phyloP scores from a whole-genome alignment of 2,888 invertebrate genomes.

The Apamea epomidion region DNA sequence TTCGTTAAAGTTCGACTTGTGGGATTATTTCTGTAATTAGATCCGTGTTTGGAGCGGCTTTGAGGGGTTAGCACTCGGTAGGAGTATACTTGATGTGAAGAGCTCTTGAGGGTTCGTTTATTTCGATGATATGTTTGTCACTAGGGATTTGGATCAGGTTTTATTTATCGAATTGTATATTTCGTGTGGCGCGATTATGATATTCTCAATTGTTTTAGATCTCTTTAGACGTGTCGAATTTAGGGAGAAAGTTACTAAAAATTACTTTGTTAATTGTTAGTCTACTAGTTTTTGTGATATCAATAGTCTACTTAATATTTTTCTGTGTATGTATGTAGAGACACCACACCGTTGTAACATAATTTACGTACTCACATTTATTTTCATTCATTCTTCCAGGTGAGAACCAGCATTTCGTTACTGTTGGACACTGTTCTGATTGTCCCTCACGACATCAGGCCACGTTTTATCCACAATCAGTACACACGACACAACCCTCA shows the following conservation, averaged over 20 bases:
- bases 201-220: background rate
- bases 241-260: background rate
- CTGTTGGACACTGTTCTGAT: too few species aligned
- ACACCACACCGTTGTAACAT: background rate
- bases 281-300: background rate
- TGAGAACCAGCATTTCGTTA: too few species aligned
- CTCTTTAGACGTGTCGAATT: background rate
- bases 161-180: slow-evolving; percentile 29
- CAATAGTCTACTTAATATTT: background rate
- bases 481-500: too few species aligned
- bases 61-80: slow-evolving; percentile 40
- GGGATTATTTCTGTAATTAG: slow-evolving; percentile 68
- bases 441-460: too few species aligned
- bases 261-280: background rate
- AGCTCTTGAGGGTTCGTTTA: slow-evolving; percentile 27
- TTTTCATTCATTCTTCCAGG: too few species aligned
- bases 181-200: background rate
- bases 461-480: too few species aligned
- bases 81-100: slow-evolving; percentile 38
- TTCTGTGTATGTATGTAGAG: background rate
- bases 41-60: slow-evolving; percentile 55
- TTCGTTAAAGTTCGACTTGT: slow-evolving; percentile 61
- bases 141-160: slow-evolving; percentile 8
- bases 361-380: too few species aligned
- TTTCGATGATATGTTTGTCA: slow-evolving; percentile 42